These are phyloP conservation scores for Palythoa grandis DNA, from an alignment of 92 coral and sea anemone genomes.

Conservation along the genomic window DNA sequence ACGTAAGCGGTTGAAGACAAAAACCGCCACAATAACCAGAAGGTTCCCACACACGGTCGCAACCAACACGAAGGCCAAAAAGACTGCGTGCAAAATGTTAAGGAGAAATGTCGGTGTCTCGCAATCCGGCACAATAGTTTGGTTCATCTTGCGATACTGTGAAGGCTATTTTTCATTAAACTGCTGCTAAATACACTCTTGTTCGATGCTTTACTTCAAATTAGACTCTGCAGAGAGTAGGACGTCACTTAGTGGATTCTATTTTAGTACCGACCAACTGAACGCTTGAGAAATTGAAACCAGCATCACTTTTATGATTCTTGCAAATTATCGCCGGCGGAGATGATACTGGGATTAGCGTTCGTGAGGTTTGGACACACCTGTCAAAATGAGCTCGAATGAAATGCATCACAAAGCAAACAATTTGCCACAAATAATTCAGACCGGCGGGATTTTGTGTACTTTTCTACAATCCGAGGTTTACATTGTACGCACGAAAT, in stretches of 20 bases:
- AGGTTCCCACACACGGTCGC: conserved; percentile 87
- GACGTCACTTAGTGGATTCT: not conserved
- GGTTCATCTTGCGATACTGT: conserved; percentile 14
- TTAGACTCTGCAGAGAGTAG: not conserved
- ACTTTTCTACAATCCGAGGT: not conserved
- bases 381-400: conserved; percentile 31
- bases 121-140: conserved; percentile 53
- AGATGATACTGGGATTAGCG: conserved; percentile 9
- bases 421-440: conserved; percentile 16
- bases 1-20: conserved; percentile 78
- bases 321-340: conserved; percentile 25
- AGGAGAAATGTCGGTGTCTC: conserved; percentile 50
- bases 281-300: not conserved
- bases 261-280: not conserved
- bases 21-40: conserved; percentile 84
- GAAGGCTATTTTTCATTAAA: not conserved
- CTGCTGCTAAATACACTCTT: not conserved
- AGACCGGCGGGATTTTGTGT: conserved; percentile 14
- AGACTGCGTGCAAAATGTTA: conserved; percentile 65
- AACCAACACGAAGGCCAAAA: conserved; percentile 72
- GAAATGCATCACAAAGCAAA: conserved; percentile 18
- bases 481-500: conserved; percentile 29
- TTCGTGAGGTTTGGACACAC: conserved; percentile 16
- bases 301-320: not conserved
- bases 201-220: not conserved